Evolutionary conservation across 2,888 invertebrate species (phyloP).

Genomic region (Ganaspis brasiliensis): DNA sequence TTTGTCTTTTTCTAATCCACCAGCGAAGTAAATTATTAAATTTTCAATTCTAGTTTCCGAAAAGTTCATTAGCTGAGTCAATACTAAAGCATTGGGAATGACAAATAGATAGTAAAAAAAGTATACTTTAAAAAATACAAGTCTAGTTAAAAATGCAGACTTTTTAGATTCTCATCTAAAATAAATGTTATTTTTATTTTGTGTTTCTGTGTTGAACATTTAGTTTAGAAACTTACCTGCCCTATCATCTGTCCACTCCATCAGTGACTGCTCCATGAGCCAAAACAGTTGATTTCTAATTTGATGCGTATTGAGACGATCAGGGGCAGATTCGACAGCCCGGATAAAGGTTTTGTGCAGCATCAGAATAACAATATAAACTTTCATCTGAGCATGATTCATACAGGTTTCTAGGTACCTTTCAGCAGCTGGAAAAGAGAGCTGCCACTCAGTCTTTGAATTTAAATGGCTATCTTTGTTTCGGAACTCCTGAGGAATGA

Average conservation of each 20-base stretch:
- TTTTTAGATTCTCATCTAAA: too few relatives aligned
- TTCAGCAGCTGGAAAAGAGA: conserved; percentile 90
- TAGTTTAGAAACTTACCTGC: conserved; percentile 87
- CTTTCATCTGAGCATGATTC: conserved; percentile 87
- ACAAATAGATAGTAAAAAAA: too few relatives aligned
- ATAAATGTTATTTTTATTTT: too few relatives aligned
- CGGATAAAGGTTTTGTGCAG: conserved; percentile 89
- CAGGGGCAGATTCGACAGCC: conserved; percentile 79
- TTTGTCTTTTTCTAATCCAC: too few relatives aligned
- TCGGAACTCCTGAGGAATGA: conserved; percentile 87
- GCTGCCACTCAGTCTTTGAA: conserved; percentile 89
- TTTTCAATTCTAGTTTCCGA: too few relatives aligned
- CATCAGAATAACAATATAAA: conserved; percentile 86
- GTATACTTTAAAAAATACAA: too few relatives aligned
- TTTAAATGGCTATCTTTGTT: conserved; percentile 84
- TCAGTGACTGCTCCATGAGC: conserved; percentile 88
- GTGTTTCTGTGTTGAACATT: too few relatives aligned
- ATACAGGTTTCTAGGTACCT: conserved; percentile 88
- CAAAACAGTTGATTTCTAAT: conserved; percentile 89
- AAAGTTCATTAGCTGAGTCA: too few relatives aligned
- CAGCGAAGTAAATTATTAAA: too few relatives aligned
- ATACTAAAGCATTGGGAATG: too few relatives aligned
- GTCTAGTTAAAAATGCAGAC: too few relatives aligned
- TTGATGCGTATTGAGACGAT: conserved; percentile 86
- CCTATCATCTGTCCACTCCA: conserved; percentile 88